These are phyloP conservation scores for Sthenelais limicola DNA, from an alignment of 2,888 invertebrate genomes.

Conservation along the genomic window DNA sequence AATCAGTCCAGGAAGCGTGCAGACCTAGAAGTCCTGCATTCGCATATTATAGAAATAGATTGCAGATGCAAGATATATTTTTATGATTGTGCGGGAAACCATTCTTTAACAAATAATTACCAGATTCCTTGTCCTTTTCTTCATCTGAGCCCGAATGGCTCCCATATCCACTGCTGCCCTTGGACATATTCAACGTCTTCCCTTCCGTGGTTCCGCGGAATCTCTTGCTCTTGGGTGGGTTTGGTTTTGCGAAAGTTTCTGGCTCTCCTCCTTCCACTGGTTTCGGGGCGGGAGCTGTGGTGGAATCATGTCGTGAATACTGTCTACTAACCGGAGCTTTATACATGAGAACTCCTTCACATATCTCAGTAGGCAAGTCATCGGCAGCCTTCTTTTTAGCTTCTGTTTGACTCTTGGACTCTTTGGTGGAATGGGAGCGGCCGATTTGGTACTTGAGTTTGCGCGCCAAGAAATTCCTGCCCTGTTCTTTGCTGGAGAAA, in stretches of 20 bases:
- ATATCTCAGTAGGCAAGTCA: no score
- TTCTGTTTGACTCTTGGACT: neutral
- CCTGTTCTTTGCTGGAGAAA: slow-evolving; percentile 30
- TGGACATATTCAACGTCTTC: slow-evolving; percentile 51
- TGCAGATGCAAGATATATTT: no score
- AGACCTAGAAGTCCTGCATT: no score
- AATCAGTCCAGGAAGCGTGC: no score
- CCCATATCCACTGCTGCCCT: slow-evolving; percentile 55
- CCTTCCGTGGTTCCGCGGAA: neutral
- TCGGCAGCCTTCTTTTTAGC: no score
- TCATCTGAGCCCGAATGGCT: slow-evolving; percentile 60
- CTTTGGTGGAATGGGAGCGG: slow-evolving; percentile 23
- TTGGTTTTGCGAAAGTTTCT: neutral
- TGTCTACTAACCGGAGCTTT: slow-evolving; percentile 5
- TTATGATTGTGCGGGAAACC: neutral
- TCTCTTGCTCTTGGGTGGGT: neutral
- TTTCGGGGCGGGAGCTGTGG: slow-evolving; percentile 7
- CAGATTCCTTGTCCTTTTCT: slow-evolving; percentile 50
- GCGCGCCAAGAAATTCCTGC: slow-evolving; percentile 26
- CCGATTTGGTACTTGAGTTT: slow-evolving; percentile 24
- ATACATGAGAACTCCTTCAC: neutral
- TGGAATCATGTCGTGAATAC: slow-evolving; percentile 18
- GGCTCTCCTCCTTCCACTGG: neutral
- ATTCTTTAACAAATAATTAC: neutral
- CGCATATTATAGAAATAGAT: neutral